Percentiles rank a stretch among this genome's conserved stretches.
These are phyloP conservation scores for Cyprinella venusta DNA, from an alignment of 2,797 vertebrate genomes.

Conservation along the genomic window DNA sequence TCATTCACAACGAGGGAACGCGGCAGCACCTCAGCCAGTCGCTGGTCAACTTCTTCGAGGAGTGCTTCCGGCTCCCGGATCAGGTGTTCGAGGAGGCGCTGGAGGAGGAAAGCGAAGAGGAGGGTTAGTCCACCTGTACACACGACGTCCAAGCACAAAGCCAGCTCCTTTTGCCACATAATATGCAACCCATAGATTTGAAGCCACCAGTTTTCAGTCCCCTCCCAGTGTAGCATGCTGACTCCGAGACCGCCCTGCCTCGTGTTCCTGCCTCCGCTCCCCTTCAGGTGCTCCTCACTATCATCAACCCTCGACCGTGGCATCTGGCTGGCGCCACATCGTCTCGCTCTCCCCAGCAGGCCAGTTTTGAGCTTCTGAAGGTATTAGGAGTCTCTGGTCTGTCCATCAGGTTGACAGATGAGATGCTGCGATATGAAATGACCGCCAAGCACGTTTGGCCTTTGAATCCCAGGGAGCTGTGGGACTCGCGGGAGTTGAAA, in stretches of 20 bases:
- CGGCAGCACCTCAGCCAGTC: slow-evolving; percentile 91
- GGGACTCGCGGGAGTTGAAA: slow-evolving; percentile 58
- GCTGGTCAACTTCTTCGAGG: slow-evolving; percentile 91
- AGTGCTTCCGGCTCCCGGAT: slow-evolving; percentile 93
- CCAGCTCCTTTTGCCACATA: slow-evolving; percentile 63
- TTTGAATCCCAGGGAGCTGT: slow-evolving; percentile 35
- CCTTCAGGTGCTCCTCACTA: slow-evolving; percentile 52
- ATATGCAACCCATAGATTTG: slow-evolving; percentile 67
- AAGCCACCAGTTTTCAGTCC: slow-evolving; percentile 23
- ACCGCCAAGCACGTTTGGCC: slow-evolving; percentile 51
- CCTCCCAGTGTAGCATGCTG: slow-evolving; percentile 49
- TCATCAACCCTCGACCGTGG: slow-evolving; percentile 24
- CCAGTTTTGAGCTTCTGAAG: slow-evolving; percentile 36
- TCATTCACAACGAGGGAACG: slow-evolving; percentile 80
- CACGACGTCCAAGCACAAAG: slow-evolving; percentile 69
- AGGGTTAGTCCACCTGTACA: slow-evolving; percentile 82
- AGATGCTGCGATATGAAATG: slow-evolving; percentile 55
- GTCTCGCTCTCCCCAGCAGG: slow-evolving; percentile 39
- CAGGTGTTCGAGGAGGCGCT: slow-evolving; percentile 78
- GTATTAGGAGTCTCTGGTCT: slow-evolving; percentile 53
- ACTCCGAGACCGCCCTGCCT: slow-evolving; percentile 43
- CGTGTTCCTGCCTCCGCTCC: slow-evolving; percentile 38
- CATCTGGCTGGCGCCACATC: slow-evolving; percentile 25
- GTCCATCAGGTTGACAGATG: slow-evolving; percentile 59
- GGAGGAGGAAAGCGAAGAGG: slow-evolving; percentile 87